These are phyloP conservation scores for Rhyzopertha dominica DNA, from an alignment of 1,140 invertebrate species.

Conservation along the genomic window DNA sequence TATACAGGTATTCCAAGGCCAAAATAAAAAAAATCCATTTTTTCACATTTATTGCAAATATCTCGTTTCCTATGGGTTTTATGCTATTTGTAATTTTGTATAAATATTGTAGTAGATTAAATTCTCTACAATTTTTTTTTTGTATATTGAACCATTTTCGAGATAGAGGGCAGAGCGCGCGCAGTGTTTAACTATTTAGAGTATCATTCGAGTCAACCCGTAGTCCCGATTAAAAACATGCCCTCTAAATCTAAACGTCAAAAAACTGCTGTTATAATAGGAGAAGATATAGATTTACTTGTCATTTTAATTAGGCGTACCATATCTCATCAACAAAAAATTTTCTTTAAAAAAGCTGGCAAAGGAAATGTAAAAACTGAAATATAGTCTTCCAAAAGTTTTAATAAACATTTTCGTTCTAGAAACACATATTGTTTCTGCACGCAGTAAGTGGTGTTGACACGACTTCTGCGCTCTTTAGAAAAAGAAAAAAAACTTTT, in stretches of 20 bases:
- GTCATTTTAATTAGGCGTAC: conserved; percentile 40
- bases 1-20: too few relatives aligned
- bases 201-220: too few relatives aligned
- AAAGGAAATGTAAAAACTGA: conserved; percentile 32
- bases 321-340: conserved; percentile 18
- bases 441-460: conserved; percentile 43
- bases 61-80: too few relatives aligned
- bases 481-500: conserved; percentile 36
- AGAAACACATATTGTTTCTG: conserved; percentile 40
- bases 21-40: too few relatives aligned
- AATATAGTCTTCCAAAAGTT: conserved; percentile 32
- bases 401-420: conserved; percentile 34
- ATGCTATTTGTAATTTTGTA: too few relatives aligned
- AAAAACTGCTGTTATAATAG: conserved; percentile 37
- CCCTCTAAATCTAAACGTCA: conserved; percentile 35
- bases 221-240: too few relatives aligned
- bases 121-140: too few relatives aligned
- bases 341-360: conserved; percentile 20
- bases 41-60: too few relatives aligned
- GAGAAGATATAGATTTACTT: conserved; percentile 43
- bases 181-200: too few relatives aligned
- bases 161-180: too few relatives aligned
- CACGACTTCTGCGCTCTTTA: conserved; percentile 41
- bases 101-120: too few relatives aligned
- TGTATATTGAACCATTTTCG: too few relatives aligned